Conservation (phyloP, 2,797 vertebrate species). For the Trematomus bernacchii region DNA sequence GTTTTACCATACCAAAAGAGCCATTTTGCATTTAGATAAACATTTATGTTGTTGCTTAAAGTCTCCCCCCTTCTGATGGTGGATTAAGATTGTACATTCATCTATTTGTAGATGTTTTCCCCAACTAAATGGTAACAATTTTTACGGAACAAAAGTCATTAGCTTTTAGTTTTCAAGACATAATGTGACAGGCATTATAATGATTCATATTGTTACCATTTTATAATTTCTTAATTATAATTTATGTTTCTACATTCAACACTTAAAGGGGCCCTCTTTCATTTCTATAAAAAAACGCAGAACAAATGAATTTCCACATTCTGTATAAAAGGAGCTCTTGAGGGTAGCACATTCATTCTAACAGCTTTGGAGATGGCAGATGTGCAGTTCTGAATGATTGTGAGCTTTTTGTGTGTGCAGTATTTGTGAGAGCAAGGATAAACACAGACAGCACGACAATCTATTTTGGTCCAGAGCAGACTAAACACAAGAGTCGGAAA, state of each 20-base stretch:
- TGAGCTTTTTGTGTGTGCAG: neutral
- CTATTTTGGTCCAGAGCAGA: slow-evolving; percentile 11
- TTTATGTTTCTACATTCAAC: neutral
- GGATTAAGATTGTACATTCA: neutral
- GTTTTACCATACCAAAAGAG: slow-evolving; percentile 1
- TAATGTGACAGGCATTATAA: slow-evolving; percentile 9
- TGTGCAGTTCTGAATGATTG: slow-evolving; percentile 13
- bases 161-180: slow-evolving; percentile 9
- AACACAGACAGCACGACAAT: slow-evolving; percentile 15
- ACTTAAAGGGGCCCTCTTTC: neutral
- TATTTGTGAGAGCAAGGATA: slow-evolving; percentile 15
- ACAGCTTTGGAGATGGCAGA: neutral
- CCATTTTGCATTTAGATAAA: neutral
- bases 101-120: neutral
- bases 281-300: neutral
- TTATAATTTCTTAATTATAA: neutral
- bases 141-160: neutral
- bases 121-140: neutral
- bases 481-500: slow-evolving; percentile 28
- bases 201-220: neutral
- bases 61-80: neutral
- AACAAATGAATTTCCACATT: neutral
- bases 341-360: neutral
- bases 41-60: neutral
- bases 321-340: neutral